A percentile compares a stretch with the other conserved stretches of the same genome.
Evolutionary conservation across 2,888 invertebrate species (phyloP).

Genomic region (Scaptomyza caliginosa): DNA sequence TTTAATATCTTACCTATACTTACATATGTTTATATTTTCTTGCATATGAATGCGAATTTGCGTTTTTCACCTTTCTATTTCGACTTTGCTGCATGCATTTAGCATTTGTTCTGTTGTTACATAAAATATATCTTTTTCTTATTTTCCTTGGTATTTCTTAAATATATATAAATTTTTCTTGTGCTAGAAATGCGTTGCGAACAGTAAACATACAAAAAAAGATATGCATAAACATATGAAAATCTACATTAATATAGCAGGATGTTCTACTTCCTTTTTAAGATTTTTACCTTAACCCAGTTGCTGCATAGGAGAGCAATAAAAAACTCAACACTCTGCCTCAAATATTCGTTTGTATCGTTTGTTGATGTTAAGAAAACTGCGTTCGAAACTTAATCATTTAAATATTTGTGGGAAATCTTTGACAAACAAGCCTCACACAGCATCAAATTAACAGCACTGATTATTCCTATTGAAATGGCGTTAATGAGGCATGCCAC

Average conservation of each 20-base stretch:
- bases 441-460: slow-evolving; percentile 13
- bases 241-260: neutral
- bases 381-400: neutral
- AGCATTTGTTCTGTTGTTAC: slow-evolving; percentile 9
- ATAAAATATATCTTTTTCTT: slow-evolving; percentile 1
- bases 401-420: slow-evolving; percentile 29
- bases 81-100: slow-evolving; percentile 8
- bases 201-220: slow-evolving; percentile 16
- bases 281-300: neutral
- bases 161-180: slow-evolving; percentile 42
- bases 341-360: slow-evolving; percentile 35
- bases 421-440: slow-evolving; percentile 21
- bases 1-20: neutral
- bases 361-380: neutral
- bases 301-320: slow-evolving; percentile 36
- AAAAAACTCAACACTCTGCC: slow-evolving; percentile 48
- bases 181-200: slow-evolving; percentile 42
- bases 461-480: slow-evolving; percentile 44
- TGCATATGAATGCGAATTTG: neutral
- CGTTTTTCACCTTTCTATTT: slow-evolving; percentile 38
- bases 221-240: neutral
- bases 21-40: neutral
- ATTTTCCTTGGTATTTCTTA: slow-evolving; percentile 25
- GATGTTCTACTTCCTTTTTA: neutral
- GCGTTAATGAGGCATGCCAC: slow-evolving; percentile 63